A percentile compares a stretch with the other conserved stretches of the same genome.
Conservation (phyloP, 2,888 invertebrate genomes). For the Ptilodon capucinus region DNA sequence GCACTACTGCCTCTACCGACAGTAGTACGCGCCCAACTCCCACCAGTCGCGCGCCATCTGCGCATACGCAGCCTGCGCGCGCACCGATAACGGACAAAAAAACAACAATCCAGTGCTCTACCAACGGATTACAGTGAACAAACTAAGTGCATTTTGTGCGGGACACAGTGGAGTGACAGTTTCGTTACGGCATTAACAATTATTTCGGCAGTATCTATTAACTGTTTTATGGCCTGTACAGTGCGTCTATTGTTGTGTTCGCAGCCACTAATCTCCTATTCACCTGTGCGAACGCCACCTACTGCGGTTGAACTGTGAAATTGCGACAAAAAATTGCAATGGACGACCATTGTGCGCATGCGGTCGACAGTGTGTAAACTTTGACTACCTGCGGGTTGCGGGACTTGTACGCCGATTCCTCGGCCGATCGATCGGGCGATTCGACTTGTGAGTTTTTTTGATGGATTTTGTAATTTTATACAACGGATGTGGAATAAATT, state of each 20-base stretch:
- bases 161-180: conserved; percentile 46
- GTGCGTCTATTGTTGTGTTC: conserved; percentile 75
- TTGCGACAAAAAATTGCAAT: conserved; percentile 82
- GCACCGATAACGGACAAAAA: conserved; percentile 44
- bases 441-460: conserved; percentile 77
- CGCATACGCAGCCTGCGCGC: conserved; percentile 68
- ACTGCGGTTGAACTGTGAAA: conserved; percentile 75
- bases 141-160: conserved; percentile 36
- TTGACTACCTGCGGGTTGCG: conserved; percentile 67
- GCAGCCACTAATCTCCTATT: conserved; percentile 73
- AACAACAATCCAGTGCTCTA: conserved; percentile 40
- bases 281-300: conserved; percentile 69
- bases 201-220: conserved; percentile 58
- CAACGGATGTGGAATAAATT: conserved; percentile 81
- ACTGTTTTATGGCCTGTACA: conserved; percentile 75
- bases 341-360: conserved; percentile 58
- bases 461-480: conserved; percentile 73
- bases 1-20: conserved; percentile 78
- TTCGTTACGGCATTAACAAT: conserved; percentile 52
- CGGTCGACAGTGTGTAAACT: conserved; percentile 72
- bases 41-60: conserved; percentile 69
- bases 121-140: conserved; percentile 72
- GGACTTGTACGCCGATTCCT: conserved; percentile 47
- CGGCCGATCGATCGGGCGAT: conserved; percentile 67
- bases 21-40: conserved; percentile 78